These are phyloP conservation scores for Psittacula derbiana DNA, from an alignment of 2,797 vertebrate species.

Conservation along the genomic window DNA sequence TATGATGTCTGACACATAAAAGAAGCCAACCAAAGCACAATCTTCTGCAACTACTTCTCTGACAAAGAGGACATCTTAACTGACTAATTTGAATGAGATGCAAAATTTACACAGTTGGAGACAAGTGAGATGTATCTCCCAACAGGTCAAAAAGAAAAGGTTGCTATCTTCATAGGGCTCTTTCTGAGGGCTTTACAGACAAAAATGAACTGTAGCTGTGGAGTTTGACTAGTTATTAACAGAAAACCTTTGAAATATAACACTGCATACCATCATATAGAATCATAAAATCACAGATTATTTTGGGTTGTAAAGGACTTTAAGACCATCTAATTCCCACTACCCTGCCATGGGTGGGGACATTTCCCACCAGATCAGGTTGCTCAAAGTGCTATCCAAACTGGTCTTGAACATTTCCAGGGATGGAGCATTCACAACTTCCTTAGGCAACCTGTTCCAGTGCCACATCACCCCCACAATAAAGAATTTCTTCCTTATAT, in stretches of 20 bases:
- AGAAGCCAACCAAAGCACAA: not conserved
- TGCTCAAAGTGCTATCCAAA: not conserved
- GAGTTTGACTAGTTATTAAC: not conserved
- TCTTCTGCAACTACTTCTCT: not conserved
- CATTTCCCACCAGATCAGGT: not conserved
- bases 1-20: not conserved
- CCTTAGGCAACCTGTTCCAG: not conserved
- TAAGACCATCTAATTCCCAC: not conserved
- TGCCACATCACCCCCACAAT: not conserved
- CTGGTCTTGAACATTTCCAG: not conserved
- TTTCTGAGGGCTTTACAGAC: not conserved
- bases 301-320: not conserved
- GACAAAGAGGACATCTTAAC: not conserved
- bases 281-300: not conserved
- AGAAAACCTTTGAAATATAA: not conserved
- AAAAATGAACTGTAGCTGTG: not conserved
- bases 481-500: not conserved
- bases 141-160: not conserved
- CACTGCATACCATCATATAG: accelerated
- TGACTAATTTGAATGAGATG: not conserved
- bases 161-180: not conserved
- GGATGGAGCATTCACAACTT: not conserved
- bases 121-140: not conserved
- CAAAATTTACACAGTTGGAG: not conserved
- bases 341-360: not conserved